Base-by-base conservation (phyloP, 2,888 invertebrate genomes). In the Merodon equestris region DNA sequence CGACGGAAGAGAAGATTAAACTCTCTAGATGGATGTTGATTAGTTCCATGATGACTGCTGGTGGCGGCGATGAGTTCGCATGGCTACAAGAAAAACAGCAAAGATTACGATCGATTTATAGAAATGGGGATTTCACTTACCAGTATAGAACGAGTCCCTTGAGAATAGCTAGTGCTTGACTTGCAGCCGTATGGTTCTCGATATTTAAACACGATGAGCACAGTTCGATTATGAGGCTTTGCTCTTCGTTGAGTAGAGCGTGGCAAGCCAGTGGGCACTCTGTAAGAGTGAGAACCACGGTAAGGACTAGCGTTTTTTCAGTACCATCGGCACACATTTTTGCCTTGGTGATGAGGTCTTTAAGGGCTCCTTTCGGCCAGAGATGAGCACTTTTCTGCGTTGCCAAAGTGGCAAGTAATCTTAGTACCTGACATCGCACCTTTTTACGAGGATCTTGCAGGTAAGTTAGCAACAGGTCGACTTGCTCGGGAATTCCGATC, bases 401-500 rank as follows among this genome's bases (percentile, higher is more conserved):
- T 0, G 95, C 95, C 58, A 96, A 88, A 50, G 91, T 91, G 83
- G 92, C 91, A 44, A 96, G 89, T 79, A 94, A 92, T 76, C 92
- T 91, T 15, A 96, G 88, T 51, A 92, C 91, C 83, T 93, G 92
- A 10, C 91, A 90, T 84, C 95, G 93, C 0, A 96, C 93, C 38
- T 91, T 91, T 83, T 91, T 91, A 18, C 96, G 90, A 7, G 93
- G 91, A 89, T 96, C 95, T 77, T 91, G 90, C 54, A 95, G 88
- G 86, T 94, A 93, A 13, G 91, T 90, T 4, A 95, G 87, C 9
- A 96, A 88, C 47, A 95, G 89, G 63, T 86, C 86, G 61, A 95
- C 84, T 90, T 98, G 98, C 84, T 94, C 94, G 0, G 97, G 96
- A 45, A 98, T 95, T 88, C 97, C 96, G 0, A 96, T 94, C 10